These are phyloP conservation scores for Psammodynastes pulverulentus DNA, from an alignment of 2,113 vertebrate species.

Conservation along the genomic window DNA sequence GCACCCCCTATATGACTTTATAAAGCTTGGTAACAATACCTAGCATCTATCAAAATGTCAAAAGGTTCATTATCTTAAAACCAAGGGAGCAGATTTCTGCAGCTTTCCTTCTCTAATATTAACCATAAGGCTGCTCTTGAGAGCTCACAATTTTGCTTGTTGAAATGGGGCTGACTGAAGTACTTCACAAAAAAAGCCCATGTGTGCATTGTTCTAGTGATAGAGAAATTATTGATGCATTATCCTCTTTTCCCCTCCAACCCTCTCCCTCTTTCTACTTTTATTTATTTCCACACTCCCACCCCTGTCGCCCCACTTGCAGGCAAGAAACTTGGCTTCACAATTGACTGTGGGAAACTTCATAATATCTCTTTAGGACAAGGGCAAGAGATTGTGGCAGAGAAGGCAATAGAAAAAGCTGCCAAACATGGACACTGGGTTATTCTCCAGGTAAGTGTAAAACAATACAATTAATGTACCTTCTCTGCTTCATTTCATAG, in stretches of 20 bases:
- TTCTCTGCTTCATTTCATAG: not conserved
- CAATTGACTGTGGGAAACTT: constrained; percentile 75
- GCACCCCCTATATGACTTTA: constrained; percentile 69
- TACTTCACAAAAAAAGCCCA: constrained; percentile 48
- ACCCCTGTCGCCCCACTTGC: constrained; percentile 21
- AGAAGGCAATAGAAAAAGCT: constrained; percentile 68
- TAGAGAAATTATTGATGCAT: constrained; percentile 56
- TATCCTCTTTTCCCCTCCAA: constrained; percentile 21
- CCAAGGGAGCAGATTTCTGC: constrained; percentile 63
- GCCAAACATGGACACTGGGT: constrained; percentile 74
- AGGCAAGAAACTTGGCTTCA: constrained; percentile 82
- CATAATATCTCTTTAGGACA: constrained; percentile 79
- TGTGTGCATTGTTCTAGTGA: constrained; percentile 41
- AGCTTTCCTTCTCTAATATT: constrained; percentile 55
- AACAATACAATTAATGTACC: not conserved
- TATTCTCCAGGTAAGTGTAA: constrained; percentile 73
- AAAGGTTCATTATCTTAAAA: constrained; percentile 75
- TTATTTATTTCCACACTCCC: constrained; percentile 26
- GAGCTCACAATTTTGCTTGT: constrained; percentile 61
- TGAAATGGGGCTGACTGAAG: constrained; percentile 60
- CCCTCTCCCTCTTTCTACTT: not conserved
- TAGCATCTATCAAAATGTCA: constrained; percentile 75
- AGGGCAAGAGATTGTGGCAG: constrained; percentile 76
- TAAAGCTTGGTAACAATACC: constrained; percentile 71
- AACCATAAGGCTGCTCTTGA: constrained; percentile 55